A percentile compares a stretch with the other conserved stretches of the same genome.
phyloP scores from a whole-genome alignment of 2,888 invertebrate species.

The Xylota sylvarum region DNA sequence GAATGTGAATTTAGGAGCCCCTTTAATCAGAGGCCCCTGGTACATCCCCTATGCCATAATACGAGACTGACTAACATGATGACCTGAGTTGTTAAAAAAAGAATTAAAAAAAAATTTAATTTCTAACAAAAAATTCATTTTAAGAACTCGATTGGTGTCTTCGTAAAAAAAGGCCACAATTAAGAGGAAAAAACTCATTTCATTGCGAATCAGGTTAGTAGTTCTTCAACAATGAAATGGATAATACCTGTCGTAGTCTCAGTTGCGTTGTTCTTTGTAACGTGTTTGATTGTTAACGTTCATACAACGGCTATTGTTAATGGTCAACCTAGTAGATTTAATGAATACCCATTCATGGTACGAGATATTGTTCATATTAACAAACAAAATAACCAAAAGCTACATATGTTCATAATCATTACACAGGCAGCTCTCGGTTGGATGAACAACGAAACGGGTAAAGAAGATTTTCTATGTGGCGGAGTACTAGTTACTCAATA shows the following conservation, averaged over 20 bases:
- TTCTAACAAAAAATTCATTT: neutral
- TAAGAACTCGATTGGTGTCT: neutral
- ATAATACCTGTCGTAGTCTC: neutral
- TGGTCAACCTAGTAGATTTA: neutral
- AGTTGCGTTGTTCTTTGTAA: neutral
- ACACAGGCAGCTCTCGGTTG: slow-evolving; percentile 29
- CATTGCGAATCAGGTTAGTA: neutral
- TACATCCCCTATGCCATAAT: neutral
- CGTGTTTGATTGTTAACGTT: neutral
- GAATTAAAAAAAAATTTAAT: neutral
- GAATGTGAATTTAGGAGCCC: neutral
- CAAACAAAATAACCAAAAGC: no score
- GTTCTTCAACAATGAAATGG: neutral
- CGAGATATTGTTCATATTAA: neutral
- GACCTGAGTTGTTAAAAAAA: neutral
- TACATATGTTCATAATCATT: neutral
- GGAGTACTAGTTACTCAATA: slow-evolving; percentile 10
- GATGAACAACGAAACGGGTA: neutral
- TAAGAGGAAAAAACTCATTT: neutral
- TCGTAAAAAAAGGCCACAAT: neutral
- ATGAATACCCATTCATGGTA: neutral
- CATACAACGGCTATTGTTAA: neutral
- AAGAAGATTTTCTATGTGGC: slow-evolving; percentile 18
- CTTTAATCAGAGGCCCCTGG: neutral
- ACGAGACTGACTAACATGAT: neutral